Percentiles rank a stretch among this genome's conserved stretches.
phyloP scores from a whole-genome alignment of 2,888 invertebrate genomes.

The Danaus chrysippus region DNA sequence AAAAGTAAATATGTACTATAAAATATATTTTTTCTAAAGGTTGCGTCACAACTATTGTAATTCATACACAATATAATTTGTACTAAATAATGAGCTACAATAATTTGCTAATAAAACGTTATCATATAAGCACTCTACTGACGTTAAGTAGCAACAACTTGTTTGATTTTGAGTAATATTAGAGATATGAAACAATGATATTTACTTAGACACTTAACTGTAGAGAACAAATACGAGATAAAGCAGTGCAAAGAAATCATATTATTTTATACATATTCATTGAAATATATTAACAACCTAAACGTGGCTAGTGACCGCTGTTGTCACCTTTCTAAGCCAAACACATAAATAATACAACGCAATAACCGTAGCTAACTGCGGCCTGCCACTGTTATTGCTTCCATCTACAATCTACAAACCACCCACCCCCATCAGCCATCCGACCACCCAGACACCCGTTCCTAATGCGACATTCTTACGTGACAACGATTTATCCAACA shows the following conservation, averaged over 20 bases:
- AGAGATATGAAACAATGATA: neutral
- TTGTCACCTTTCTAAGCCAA: conserved; percentile 51
- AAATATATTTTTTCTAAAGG: too few species aligned
- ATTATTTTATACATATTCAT: conserved; percentile 1
- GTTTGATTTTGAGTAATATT: neutral
- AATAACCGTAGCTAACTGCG: conserved; percentile 70
- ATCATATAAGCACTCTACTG: too few species aligned
- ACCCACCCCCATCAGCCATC: conserved; percentile 24
- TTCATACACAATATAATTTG: too few species aligned
- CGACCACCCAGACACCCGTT: conserved; percentile 33
- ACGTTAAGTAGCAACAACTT: neutral
- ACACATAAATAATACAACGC: conserved; percentile 71
- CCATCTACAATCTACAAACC: conserved; percentile 35
- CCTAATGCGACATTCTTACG: conserved; percentile 76
- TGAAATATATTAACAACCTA: conserved; percentile 22
- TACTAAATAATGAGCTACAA: too few species aligned
- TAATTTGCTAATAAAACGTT: too few species aligned
- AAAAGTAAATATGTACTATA: too few species aligned
- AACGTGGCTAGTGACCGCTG: conserved; percentile 35
- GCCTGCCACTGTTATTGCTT: conserved; percentile 69
- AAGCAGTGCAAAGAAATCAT: neutral
- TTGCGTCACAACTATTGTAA: too few species aligned
- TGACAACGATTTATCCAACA: conserved; percentile 76
- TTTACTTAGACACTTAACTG: neutral
- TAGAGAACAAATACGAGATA: neutral